Base-by-base conservation (phyloP, 2,797 vertebrate species). In the Sebastes cheni region DNA sequence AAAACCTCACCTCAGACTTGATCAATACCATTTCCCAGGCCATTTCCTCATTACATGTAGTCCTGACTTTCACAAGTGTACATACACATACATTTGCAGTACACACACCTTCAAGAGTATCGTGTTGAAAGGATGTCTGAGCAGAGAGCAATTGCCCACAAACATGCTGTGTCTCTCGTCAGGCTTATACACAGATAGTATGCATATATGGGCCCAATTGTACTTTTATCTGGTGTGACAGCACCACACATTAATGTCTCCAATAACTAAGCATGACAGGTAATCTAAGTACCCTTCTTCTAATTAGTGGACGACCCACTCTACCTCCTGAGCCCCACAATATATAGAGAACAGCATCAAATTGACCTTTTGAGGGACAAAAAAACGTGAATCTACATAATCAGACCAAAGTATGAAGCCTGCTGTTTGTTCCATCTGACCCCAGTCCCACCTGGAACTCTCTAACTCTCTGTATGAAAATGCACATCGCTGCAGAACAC, bases 401-500 rank as follows among this genome's bases (percentile, higher is more conserved):
- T 46, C 42, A 46, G 42, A 46, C 14, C 46, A 50, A 50, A 50
- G 46, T 50, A 50, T 50, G 18, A 50, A 50, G 46, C 46, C 46
- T 50, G 18, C 46, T 20, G 46, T 50, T 50, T 50, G 27, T 55
- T 50, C 25, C 65, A 29, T 18, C 39, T 68, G 54, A 67, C 14
- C 22, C 5, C 20, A 29, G 13, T 2, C 7, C n/a, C 25, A 32
- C 39, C 25, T 22, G 29, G 12, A 34, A 34, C 10, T 8, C 12
- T 0, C 56, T 18, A 23, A 23, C 14, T 25, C 20, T 20, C 27
- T 18, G 22, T 50, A 29, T 72, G 16, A 62, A 72, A 73, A 34
- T 22, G 5, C 30, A 32, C 70, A 71, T 82, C 65, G 32, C 50
- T 25, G 12, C 25, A 70, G 14, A 67, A 78, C 70, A 71, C 66